phyloP scores from a whole-genome alignment of 2,888 invertebrate species.

The Tachina lurida region DNA sequence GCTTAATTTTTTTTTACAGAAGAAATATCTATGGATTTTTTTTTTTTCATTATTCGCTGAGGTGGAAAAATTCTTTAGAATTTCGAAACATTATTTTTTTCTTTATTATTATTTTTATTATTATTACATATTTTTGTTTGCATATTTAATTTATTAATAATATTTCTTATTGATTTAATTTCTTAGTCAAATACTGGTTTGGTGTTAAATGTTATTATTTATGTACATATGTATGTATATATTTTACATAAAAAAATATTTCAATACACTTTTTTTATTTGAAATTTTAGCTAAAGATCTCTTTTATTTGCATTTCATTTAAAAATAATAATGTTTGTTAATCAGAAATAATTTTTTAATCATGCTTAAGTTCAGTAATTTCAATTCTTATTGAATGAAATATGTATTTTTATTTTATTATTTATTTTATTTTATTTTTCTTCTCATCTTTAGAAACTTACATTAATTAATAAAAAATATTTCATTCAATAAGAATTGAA shows the following conservation, averaged over 20 bases:
- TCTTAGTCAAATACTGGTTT: conserved; percentile 68
- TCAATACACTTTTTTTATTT: conserved; percentile 31
- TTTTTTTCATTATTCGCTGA: conserved; percentile 66
- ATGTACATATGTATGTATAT: neutral
- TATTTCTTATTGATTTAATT: conserved; percentile 27
- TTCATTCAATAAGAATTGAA: no score
- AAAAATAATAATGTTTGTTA: conserved; percentile 13
- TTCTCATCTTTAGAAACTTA: no score
- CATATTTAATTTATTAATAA: conserved; percentile 41
- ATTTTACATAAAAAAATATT: conserved; percentile 21
- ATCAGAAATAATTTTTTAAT: no score
- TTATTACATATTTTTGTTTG: neutral
- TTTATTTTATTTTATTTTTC: no score
- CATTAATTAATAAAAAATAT: no score
- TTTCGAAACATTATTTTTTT: conserved; percentile 29
- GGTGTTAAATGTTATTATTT: conserved; percentile 61
- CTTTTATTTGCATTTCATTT: conserved; percentile 33
- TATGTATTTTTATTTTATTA: no score
- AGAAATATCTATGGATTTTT: conserved; percentile 57
- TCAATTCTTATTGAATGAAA: no score
- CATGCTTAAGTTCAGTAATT: no score
- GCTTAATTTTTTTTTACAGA: conserved; percentile 44
- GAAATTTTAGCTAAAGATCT: conserved; percentile 58
- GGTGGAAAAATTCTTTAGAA: conserved; percentile 70
- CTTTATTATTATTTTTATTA: neutral